Evolutionary conservation across 2,888 invertebrate genomes (phyloP).

Genomic region (Cheilosia urbana): DNA sequence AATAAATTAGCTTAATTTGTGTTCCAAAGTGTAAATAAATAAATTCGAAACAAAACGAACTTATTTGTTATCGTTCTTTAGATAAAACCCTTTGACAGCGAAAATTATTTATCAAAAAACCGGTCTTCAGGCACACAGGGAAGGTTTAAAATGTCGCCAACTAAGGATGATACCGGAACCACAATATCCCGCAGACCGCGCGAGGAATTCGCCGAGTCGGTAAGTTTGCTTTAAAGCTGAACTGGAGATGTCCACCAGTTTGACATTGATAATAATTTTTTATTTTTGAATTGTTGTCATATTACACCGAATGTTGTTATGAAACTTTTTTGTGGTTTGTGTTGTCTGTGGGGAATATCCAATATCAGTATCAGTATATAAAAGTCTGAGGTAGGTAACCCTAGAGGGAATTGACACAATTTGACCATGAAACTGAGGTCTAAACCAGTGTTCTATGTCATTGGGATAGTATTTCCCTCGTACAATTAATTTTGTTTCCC

Average conservation of each 20-base stretch:
- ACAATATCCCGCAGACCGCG: constrained; percentile 81
- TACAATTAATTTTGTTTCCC: too few species aligned
- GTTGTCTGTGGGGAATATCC: neutral
- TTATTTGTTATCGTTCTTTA: constrained; percentile 49
- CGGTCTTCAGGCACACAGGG: constrained; percentile 49
- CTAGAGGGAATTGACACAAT: neutral
- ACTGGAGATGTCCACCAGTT: neutral
- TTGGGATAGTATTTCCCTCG: too few species aligned
- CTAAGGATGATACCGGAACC: constrained; percentile 81
- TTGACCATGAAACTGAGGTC: constrained; percentile 15
- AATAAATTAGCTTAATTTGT: constrained; percentile 71
- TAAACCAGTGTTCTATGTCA: too few species aligned
- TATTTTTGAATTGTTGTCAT: constrained; percentile 3
- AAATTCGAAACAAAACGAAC: constrained; percentile 40
- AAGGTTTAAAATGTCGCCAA: constrained; percentile 79
- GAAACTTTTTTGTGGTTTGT: neutral
- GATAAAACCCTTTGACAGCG: constrained; percentile 36
- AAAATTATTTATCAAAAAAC: constrained; percentile 49
- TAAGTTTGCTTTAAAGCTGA: constrained; percentile 76
- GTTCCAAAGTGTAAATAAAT: constrained; percentile 58
- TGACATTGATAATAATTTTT: neutral
- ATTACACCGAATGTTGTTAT: constrained; percentile 4
- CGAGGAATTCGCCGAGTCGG: constrained; percentile 82
- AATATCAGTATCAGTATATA: constrained; percentile 18
- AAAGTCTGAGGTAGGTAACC: constrained; percentile 7